Base-by-base conservation (phyloP, 2,888 invertebrate species). In the Chorisops tibialis region DNA sequence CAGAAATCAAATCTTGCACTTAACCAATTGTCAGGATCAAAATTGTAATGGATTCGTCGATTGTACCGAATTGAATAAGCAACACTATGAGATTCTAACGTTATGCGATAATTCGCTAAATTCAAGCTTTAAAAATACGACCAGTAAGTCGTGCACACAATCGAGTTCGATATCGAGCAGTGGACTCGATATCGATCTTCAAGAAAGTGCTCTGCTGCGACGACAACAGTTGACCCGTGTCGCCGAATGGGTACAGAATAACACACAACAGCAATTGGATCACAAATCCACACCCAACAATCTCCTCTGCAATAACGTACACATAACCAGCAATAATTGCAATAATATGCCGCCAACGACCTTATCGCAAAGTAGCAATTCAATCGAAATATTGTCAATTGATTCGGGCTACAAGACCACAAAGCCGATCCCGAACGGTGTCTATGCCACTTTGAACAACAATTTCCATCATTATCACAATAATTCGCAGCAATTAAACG, bases 231-330 rank as follows among this genome's bases (percentile, higher is more conserved):
- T 87, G 66, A 83, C 85, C 18, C 80, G 87, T 68, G 89, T 90
- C 11, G 89, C 88, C 0, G 88, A 90, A 69, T 89, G 89, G 89
- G 87, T 90, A 18, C 85, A 87, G 73, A 85, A 83, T 68, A 87
- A 85, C 69, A 75, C 80, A 1, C 79, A 81, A 52, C 74, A 83
- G 71, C 81, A 81, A 73, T 56, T 66, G 60, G 51, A 59, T 12
- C 66, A 65, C 39, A 59, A 63, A 21, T 54, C 59, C 11, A 52
- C 14, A 11, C 30, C 22, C 18, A 38, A 21, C 14, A 59, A 35
- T 12, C 35, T 48, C 9, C 21, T 16, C 14, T 48, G 38, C 38
- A 43, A 35, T 18, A 45, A 24, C 12, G 21, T 21, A 5, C 38
- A 47, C 9, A 5, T 37, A 9, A 12, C 19, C 1, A 30, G 37